Evolutionary conservation across 2,888 invertebrate species (phyloP).

Genomic region (Aphodius granarius): DNA sequence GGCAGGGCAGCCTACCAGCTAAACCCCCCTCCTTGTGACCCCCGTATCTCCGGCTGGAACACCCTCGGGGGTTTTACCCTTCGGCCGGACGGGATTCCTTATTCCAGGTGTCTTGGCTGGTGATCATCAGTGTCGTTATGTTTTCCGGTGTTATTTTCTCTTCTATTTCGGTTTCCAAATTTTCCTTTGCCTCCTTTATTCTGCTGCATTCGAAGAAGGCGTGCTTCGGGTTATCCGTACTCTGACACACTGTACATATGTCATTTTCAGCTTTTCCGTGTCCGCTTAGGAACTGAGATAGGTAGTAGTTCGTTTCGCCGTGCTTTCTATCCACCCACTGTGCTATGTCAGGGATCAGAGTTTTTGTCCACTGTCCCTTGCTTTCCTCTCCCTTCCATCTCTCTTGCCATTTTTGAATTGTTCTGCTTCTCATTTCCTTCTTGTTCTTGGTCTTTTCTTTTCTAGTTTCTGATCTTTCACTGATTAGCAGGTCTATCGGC

Average conservation of each 20-base stretch:
- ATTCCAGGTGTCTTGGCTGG: no score
- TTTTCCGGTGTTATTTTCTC: no score
- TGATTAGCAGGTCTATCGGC: background rate
- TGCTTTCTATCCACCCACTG: slow-evolving; percentile 13
- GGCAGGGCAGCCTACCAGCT: no score
- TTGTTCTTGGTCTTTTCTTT: background rate
- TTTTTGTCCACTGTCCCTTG: slow-evolving; percentile 19
- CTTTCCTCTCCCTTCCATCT: background rate
- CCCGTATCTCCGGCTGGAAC: no score
- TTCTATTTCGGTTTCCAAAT: no score
- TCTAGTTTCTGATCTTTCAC: background rate
- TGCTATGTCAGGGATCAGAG: slow-evolving; percentile 12
- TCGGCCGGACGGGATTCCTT: no score
- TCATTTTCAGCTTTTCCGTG: slow-evolving; percentile 10
- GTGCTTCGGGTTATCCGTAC: background rate
- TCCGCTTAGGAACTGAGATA: slow-evolving; percentile 20
- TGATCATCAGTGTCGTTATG: no score
- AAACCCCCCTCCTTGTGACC: no score
- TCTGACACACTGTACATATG: background rate
- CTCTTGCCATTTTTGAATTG: background rate
- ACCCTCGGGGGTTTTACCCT: no score
- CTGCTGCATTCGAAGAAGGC: background rate
- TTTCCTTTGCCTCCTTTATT: no score
- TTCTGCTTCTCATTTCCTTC: background rate
- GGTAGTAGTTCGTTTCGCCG: slow-evolving; percentile 16